Evolutionary conservation across 2,113 vertebrate species (phyloP).

Genomic region (Pseudopodoces humilis): DNA sequence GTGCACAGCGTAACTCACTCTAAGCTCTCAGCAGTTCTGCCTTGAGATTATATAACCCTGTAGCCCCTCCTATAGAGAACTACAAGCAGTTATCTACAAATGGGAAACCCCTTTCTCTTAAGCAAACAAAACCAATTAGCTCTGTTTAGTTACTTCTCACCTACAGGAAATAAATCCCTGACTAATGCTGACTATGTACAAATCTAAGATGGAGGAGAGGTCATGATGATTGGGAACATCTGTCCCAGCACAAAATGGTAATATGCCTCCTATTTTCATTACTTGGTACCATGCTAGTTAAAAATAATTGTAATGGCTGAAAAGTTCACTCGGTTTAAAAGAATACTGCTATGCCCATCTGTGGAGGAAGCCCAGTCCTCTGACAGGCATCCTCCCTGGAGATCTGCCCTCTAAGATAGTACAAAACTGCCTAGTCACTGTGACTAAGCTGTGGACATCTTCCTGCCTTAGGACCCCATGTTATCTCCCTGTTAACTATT

Average conservation of each 20-base stretch:
- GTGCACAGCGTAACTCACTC: neutral
- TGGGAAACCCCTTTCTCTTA: neutral
- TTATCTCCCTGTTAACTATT: no score
- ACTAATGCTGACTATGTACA: neutral
- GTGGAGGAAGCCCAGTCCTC: no score
- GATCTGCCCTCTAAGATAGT: no score
- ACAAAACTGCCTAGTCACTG: no score
- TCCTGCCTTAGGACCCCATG: no score
- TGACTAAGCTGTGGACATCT: no score
- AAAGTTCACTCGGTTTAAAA: neutral
- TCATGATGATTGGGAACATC: neutral
- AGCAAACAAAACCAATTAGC: rapidly evolving
- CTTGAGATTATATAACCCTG: neutral
- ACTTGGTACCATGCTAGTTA: neutral
- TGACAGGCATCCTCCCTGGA: no score
- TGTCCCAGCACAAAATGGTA: neutral
- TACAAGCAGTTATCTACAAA: no score
- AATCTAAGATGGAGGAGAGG: neutral
- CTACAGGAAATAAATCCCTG: neutral
- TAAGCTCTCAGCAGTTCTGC: neutral
- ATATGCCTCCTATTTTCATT: neutral
- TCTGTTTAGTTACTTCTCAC: neutral
- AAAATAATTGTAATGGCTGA: rapidly evolving
- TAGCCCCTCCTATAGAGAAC: neutral
- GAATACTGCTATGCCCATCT: neutral